Percentiles rank a stretch among this genome's conserved stretches.
Evolutionary conservation across 2,888 invertebrate species (phyloP).

Genomic region (Sphaerophoria taeniata): DNA sequence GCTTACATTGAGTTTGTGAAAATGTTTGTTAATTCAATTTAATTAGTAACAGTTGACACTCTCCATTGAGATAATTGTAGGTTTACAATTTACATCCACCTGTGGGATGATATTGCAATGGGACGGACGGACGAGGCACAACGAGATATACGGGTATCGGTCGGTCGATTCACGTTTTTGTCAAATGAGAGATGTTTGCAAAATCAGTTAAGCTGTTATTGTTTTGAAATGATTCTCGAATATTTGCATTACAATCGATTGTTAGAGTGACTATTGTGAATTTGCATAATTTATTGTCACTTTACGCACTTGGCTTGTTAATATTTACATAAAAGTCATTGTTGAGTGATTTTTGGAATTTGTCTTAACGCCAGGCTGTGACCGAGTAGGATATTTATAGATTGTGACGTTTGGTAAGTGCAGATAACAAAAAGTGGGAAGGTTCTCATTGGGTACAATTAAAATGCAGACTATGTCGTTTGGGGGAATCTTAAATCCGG

Average conservation of each 20-base stretch:
- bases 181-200: constrained; percentile 32
- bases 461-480: not conserved
- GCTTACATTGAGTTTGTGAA: constrained; percentile 30
- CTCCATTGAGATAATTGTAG: constrained; percentile 24
- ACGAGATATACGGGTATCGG: not conserved
- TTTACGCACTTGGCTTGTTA: constrained; percentile 25
- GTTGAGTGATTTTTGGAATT: not conserved
- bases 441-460: not conserved
- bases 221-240: constrained; percentile 38
- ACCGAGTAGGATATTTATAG: constrained; percentile 21
- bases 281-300: constrained; percentile 58
- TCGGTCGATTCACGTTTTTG: constrained; percentile 36
- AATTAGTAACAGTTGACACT: constrained; percentile 44
- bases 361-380: not conserved
- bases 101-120: not conserved
- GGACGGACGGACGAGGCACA: not conserved
- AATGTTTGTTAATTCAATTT: constrained; percentile 37
- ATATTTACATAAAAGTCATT: constrained; percentile 19
- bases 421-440: not conserved
- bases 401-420: not conserved
- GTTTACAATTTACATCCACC: constrained; percentile 23
- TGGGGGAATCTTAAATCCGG: not conserved
- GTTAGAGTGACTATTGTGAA: constrained; percentile 28
- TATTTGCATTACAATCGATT: constrained; percentile 37
- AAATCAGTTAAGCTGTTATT: constrained; percentile 57